Evolutionary conservation across 2,113 vertebrate genomes (phyloP).

Genomic region (Sander vitreus): DNA sequence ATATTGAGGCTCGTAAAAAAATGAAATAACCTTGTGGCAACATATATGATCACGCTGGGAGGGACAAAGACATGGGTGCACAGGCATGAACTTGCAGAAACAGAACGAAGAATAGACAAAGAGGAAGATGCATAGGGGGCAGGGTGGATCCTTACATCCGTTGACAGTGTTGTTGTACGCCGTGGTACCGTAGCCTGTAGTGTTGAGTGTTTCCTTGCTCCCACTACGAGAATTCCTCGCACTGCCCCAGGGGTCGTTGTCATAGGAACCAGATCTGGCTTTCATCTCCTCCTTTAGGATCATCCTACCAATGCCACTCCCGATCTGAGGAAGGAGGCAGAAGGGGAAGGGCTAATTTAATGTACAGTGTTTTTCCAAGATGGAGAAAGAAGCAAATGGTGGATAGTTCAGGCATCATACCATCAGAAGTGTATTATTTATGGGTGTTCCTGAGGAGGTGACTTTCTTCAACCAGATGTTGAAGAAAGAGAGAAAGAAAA

Average conservation of each 20-base stretch:
- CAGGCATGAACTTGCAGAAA: constrained; percentile 26
- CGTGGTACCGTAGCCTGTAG: constrained; percentile 87
- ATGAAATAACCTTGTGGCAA: not conserved
- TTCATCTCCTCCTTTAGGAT: constrained; percentile 99
- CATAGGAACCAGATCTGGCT: constrained; percentile 95
- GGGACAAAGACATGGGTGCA: not conserved
- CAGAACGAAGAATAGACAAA: constrained; percentile 38
- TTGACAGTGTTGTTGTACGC: constrained; percentile 94
- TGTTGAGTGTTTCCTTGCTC: constrained; percentile 97
- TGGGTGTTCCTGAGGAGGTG: constrained; percentile 42
- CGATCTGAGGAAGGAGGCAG: constrained; percentile 84
- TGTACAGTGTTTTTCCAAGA: constrained; percentile 20
- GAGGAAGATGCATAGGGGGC: constrained; percentile 15
- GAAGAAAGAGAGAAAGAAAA: constrained; percentile 53
- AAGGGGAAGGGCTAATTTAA: constrained; percentile 7
- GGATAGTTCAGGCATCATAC: constrained; percentile 1
- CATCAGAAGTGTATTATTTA: constrained; percentile 51
- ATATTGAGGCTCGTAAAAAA: constrained; percentile 43
- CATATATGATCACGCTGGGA: constrained; percentile 9
- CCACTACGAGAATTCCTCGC: constrained; percentile 92
- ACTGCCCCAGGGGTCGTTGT: constrained; percentile 96
- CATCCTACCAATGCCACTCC: constrained; percentile 96
- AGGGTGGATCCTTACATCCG: constrained; percentile 89
- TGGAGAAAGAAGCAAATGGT: constrained; percentile 14
- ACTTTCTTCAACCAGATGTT: constrained; percentile 30